Percentiles rank a stretch among this genome's conserved stretches.
Conservation (phyloP, 2,113 vertebrate species). For the Pseudorhombus dupliciocellatus region DNA sequence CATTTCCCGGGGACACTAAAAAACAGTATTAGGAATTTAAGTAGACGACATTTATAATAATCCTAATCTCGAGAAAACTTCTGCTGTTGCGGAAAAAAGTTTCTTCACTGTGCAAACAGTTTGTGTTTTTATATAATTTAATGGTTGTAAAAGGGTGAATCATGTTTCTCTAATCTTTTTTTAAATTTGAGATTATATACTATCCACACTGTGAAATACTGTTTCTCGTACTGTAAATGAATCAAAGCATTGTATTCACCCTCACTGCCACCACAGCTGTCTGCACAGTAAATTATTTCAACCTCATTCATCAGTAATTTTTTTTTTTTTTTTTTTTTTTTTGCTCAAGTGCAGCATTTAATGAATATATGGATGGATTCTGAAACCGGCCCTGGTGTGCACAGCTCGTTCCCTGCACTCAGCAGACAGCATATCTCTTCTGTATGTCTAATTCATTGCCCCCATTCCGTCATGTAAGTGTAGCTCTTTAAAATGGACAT, state of each 20-base stretch:
- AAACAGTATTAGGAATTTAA: too few species aligned
- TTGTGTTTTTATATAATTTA: too few species aligned
- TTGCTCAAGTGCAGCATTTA: slow-evolving; percentile 11
- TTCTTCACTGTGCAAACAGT: too few species aligned
- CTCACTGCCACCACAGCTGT: neutral
- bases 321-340: neutral
- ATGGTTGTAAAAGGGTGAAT: too few species aligned
- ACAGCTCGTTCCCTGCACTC: slow-evolving; percentile 24
- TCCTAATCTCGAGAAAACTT: too few species aligned
- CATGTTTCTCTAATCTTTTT: too few species aligned
- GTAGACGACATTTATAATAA: too few species aligned
- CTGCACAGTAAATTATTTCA: neutral
- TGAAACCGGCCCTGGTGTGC: slow-evolving; percentile 18
- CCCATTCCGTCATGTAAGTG: slow-evolving; percentile 69
- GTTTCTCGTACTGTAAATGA: too few species aligned
- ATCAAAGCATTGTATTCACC: neutral
- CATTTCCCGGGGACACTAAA: too few species aligned
- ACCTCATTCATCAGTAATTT: neutral
- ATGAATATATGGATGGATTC: slow-evolving; percentile 31
- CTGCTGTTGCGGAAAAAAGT: too few species aligned
- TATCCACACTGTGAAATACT: neutral
- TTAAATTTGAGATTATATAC: neutral
- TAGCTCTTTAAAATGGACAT: slow-evolving; percentile 59
- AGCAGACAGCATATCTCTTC: slow-evolving; percentile 24
- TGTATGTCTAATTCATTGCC: slow-evolving; percentile 69